Conservation (phyloP, 2,888 invertebrate species). For the Seira musarum region DNA sequence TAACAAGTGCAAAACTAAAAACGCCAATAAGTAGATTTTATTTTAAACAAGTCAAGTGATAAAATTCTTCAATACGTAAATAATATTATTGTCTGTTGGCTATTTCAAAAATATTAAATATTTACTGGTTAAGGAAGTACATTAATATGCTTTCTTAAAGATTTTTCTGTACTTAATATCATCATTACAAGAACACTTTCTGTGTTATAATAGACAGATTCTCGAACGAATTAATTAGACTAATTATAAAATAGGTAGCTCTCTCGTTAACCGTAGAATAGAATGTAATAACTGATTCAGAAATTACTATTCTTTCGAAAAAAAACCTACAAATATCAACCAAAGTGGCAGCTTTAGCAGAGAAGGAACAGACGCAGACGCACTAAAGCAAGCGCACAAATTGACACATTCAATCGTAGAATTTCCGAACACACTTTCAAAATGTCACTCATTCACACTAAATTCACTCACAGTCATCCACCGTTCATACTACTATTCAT, state of each 20-base stretch:
- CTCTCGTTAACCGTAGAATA: not conserved
- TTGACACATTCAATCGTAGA: constrained; percentile 50
- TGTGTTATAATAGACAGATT: not conserved
- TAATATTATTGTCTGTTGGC: constrained; percentile 5
- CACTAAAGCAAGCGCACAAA: constrained; percentile 10
- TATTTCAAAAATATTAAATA: too few species aligned
- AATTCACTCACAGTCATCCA: constrained; percentile 49
- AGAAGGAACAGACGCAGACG: not conserved
- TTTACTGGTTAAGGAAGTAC: too few species aligned
- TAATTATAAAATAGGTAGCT: not conserved
- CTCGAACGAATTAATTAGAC: too few species aligned
- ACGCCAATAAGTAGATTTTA: too few species aligned
- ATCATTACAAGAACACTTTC: constrained; percentile 14
- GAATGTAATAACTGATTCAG: not conserved
- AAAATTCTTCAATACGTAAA: not conserved
- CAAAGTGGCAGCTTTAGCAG: constrained; percentile 1
- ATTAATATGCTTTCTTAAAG: too few species aligned
- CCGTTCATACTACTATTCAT: constrained; percentile 57
- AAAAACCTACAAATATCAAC: not conserved
- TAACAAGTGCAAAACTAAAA: too few species aligned
- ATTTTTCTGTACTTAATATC: not conserved
- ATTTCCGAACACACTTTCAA: constrained; percentile 42
- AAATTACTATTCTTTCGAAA: not conserved
- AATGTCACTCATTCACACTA: constrained; percentile 56
- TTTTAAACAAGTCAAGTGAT: not conserved